Evolutionary conservation across 35 echinoderm and acorn worm species (phyloP), one percentile per base, ranked within the genome.

Genomic region (Acanthaster planci): DNA sequence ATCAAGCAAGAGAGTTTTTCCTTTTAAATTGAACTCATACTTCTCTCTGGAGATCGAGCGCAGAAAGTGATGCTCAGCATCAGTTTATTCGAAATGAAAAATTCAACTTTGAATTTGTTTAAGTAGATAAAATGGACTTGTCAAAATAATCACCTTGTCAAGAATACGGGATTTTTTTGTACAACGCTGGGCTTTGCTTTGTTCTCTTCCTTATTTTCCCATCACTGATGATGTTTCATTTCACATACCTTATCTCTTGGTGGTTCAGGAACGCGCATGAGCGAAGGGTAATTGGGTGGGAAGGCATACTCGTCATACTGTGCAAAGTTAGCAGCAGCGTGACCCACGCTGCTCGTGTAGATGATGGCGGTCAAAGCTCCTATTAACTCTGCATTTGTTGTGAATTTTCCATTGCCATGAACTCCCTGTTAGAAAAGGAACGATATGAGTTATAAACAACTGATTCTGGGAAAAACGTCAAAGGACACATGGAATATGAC

Each of bases 241-340:
- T n/a, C 64, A 72, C 64, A 72, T 31, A 72, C 64, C 64, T 72
- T 72, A 6, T 60, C 78, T 9, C 88, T 89, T 57, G 40, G 84
- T 9, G 95, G 95, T 30, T 78, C 87, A 23, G 40, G 67, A 40
- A 83, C 85, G 36, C 47, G 76, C 1, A 98, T 37, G 8, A 97
- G 84, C 37, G 88, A 83, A 0, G 95, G 95, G 53, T 97, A 97
- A 80, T 97, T 92, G 76, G 91, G 91, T 40, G 95, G 91, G 58
- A 90, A 98, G 15, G 79, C 95, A 59, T 98, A 98, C 57, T 98
- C 81, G 77, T 98, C 95, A 76, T 98, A 98, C 85, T 98, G 95
- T 7, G 76, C 77, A 51, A 91, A 91, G 44, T 93, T 98, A 5
- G 88, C 88, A 16, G 95, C 87, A 0, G 95, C 95, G 40, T 98